phyloP scores from a whole-genome alignment of 1,140 invertebrate genomes.

The Achroia grisella region DNA sequence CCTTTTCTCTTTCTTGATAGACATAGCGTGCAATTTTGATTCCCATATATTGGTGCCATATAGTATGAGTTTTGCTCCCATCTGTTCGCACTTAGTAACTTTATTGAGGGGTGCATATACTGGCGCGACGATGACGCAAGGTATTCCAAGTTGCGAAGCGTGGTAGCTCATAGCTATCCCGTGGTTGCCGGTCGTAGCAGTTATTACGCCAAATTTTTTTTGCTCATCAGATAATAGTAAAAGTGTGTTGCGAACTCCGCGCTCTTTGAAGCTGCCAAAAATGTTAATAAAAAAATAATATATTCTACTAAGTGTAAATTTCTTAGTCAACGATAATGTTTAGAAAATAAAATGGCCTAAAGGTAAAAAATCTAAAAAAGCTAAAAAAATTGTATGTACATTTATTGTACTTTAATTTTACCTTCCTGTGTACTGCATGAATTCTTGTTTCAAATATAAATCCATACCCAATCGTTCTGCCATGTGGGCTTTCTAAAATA shows the following conservation, averaged over 20 bases:
- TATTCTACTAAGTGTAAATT: too few species aligned
- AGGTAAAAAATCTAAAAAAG: too few species aligned
- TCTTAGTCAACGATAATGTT: too few species aligned
- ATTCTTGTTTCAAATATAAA: conserved; percentile 93
- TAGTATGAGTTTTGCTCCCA: conserved; percentile 87
- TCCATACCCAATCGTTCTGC: conserved; percentile 86
- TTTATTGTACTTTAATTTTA: too few species aligned
- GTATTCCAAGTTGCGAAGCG: conserved; percentile 83
- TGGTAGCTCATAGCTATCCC: conserved; percentile 88
- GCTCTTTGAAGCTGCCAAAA: conserved; percentile 90
- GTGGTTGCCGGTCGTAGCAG: conserved; percentile 93
- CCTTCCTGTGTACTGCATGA: conserved; percentile 91
- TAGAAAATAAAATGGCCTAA: too few species aligned
- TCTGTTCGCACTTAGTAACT: conserved; percentile 84
- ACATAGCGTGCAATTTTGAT: conserved; percentile 83
- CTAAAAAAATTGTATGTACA: too few species aligned
- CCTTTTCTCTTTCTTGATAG: conserved; percentile 78
- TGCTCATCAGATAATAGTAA: conserved; percentile 81
- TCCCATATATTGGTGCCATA: conserved; percentile 86
- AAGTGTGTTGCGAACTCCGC: conserved; percentile 88
- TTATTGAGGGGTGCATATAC: conserved; percentile 89
- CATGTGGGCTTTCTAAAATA: conserved; percentile 72
- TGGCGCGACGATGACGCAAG: conserved; percentile 94
- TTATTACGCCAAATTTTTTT: conserved; percentile 85
- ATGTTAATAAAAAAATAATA: conserved; percentile 4